These are phyloP conservation scores for Neoaliturus tenellus DNA, from an alignment of 2,888 invertebrate species.

Conservation along the genomic window DNA sequence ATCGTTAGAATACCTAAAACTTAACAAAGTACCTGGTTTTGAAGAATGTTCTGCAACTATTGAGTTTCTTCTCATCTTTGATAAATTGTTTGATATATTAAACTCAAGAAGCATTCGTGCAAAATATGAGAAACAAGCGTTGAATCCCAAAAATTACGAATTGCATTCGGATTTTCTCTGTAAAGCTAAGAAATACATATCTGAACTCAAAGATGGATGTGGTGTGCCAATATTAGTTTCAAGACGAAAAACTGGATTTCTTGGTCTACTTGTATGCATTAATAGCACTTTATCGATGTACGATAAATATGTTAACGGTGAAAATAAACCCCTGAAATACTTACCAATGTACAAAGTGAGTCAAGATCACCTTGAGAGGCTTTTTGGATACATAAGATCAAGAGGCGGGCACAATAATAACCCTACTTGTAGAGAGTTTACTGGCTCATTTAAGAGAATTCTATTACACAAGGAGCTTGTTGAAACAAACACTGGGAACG, in stretches of 20 bases:
- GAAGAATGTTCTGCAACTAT: not conserved
- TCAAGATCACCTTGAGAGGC: too few relatives aligned
- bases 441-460: too few relatives aligned
- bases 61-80: conserved; percentile 38
- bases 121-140: conserved; percentile 33
- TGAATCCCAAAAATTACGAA: not conserved
- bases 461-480: too few relatives aligned
- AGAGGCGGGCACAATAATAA: too few relatives aligned
- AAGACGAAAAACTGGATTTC: conserved; percentile 30
- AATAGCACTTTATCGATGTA: conserved; percentile 13
- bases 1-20: conserved; percentile 26
- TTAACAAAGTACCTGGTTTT: not conserved
- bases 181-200: conserved; percentile 18
- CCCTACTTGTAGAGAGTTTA: too few relatives aligned
- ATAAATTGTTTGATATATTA: conserved; percentile 54
- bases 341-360: too few relatives aligned
- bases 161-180: not conserved
- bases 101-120: conserved; percentile 50
- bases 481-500: too few relatives aligned
- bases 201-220: not conserved
- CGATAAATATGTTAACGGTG: not conserved
- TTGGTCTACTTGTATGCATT: conserved; percentile 43
- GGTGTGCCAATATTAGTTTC: not conserved
- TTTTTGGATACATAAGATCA: too few relatives aligned
- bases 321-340: too few relatives aligned